Conservation (phyloP, 2,797 vertebrate species). For the Sparus aurata region DNA sequence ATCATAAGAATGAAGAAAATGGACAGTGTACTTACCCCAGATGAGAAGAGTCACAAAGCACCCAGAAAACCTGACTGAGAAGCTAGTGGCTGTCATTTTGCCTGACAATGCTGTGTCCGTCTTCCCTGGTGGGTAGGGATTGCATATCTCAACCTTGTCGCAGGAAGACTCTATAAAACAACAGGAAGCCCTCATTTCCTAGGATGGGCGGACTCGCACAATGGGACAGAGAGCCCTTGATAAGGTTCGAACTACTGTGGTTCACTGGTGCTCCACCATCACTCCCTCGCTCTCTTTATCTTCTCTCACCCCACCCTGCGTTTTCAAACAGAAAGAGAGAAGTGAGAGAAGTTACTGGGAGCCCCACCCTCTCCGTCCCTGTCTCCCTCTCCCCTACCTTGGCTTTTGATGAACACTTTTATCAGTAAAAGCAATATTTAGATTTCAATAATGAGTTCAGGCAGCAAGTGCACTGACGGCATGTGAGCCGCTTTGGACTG, state of each 20-base stretch:
- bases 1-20: conserved; percentile 37
- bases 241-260: conserved; percentile 63
- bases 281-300: conserved; percentile 35
- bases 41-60: conserved; percentile 69
- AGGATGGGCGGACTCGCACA: conserved; percentile 82
- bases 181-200: conserved; percentile 88
- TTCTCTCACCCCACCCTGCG: conserved; percentile 53
- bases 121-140: conserved; percentile 70
- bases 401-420: conserved; percentile 15
- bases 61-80: conserved; percentile 45
- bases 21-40: conserved; percentile 75
- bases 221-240: conserved; percentile 74
- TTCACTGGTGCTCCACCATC: conserved; percentile 56
- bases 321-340: conserved; percentile 23
- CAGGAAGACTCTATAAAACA: conserved; percentile 85
- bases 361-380: conserved; percentile 4
- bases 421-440: conserved; percentile 12
- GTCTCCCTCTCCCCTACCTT: conserved; percentile 4
- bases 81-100: conserved; percentile 70
- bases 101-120: conserved; percentile 64
- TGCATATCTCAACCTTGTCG: conserved; percentile 81
- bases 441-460: not conserved
- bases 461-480: not conserved
- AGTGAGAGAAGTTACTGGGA: conserved; percentile 3
- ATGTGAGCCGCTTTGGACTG: not conserved